A percentile compares a stretch with the other conserved stretches of the same genome.
phyloP scores from a whole-genome alignment of 2,797 vertebrate species.

The Mionectes olivaceus region DNA sequence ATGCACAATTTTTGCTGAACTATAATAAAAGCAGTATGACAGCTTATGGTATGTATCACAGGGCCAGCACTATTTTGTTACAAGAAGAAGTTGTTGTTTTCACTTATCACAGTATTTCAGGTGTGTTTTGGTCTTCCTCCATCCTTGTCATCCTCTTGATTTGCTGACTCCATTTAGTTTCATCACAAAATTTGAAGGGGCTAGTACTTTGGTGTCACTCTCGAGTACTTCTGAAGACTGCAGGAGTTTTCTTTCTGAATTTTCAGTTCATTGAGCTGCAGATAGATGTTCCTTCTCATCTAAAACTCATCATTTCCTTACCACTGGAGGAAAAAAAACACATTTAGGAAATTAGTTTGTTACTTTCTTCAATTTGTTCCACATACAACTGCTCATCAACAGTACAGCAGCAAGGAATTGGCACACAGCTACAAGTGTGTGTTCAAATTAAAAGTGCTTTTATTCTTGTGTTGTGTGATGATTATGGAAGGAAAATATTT shows the following conservation, averaged over 20 bases:
- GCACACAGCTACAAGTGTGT: background rate
- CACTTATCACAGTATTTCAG: slow-evolving; percentile 30
- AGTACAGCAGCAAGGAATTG: background rate
- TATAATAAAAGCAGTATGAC: background rate
- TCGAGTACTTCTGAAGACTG: background rate
- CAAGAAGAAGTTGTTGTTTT: slow-evolving; percentile 13
- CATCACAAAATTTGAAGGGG: slow-evolving; percentile 43
- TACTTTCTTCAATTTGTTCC: slow-evolving; percentile 57
- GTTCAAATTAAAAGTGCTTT: background rate
- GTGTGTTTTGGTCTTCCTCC: background rate
- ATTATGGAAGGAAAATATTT: background rate
- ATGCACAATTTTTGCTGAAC: slow-evolving; percentile 23
- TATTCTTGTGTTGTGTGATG: background rate
- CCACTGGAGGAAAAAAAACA: slow-evolving; percentile 7
- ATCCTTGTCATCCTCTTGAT: background rate
- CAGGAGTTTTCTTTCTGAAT: slow-evolving; percentile 43
- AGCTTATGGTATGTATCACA: background rate
- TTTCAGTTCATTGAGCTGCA: slow-evolving; percentile 60
- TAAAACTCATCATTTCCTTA: slow-evolving; percentile 55
- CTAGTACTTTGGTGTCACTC: slow-evolving; percentile 38
- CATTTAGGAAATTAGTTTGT: slow-evolving; percentile 58
- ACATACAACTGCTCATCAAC: background rate
- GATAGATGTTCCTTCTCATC: slow-evolving; percentile 53
- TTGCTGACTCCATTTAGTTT: slow-evolving; percentile 53
- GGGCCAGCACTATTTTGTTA: background rate